Evolutionary conservation across 2,113 vertebrate species (phyloP).

Genomic region (Grammomys surdaster): DNA sequence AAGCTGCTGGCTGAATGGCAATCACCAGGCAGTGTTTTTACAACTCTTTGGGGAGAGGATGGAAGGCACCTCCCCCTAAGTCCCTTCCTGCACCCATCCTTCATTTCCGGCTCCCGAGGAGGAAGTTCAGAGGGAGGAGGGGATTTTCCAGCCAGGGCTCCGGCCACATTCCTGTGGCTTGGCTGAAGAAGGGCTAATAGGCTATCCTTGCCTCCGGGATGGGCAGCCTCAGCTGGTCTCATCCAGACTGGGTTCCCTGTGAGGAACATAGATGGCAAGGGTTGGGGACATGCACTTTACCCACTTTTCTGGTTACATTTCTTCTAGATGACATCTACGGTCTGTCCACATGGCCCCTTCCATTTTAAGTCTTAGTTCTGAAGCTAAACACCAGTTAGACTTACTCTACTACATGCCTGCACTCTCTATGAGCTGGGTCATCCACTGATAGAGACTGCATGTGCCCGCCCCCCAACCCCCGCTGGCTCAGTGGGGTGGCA

Average conservation of each 20-base stretch:
- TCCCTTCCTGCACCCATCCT: constrained; percentile 50
- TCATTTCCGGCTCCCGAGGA: constrained; percentile 60
- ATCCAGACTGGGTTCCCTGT: neutral
- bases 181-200: constrained; percentile 37
- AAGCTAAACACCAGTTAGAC: neutral
- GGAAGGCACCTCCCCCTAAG: neutral
- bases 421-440: neutral
- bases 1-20: neutral
- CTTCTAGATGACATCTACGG: neutral
- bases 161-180: constrained; percentile 73
- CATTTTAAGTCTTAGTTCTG: neutral
- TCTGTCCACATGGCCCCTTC: neutral
- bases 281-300: neutral
- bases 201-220: neutral
- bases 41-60: neutral
- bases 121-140: constrained; percentile 55
- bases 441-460: fast-evolving
- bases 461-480: no score
- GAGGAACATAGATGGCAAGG: neutral
- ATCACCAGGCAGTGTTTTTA: neutral
- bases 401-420: neutral
- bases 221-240: neutral
- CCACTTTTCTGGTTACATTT: neutral
- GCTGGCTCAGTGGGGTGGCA: neutral
- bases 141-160: constrained; percentile 69